Percentiles rank a stretch among this genome's conserved stretches.
These are phyloP conservation scores for Karalla daura DNA, from an alignment of 2,797 vertebrate species.

Conservation along the genomic window DNA sequence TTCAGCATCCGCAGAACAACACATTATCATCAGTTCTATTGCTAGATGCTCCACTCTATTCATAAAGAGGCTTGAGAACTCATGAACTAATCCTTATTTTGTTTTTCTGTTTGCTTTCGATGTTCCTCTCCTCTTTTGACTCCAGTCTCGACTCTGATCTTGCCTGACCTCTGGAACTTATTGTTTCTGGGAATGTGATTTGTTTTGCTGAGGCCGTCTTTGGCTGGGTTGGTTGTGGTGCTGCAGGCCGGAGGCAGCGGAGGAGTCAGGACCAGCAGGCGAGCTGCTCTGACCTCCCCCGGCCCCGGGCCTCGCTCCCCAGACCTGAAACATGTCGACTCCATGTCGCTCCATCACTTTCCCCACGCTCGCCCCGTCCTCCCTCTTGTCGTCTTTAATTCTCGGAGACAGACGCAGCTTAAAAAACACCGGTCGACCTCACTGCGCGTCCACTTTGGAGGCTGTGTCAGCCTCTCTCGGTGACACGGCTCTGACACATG, in stretches of 20 bases:
- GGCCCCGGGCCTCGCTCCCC: slow-evolving; percentile 3
- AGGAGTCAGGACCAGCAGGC: not conserved
- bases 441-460: slow-evolving; percentile 9
- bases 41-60: too few species aligned
- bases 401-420: not conserved
- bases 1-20: too few species aligned
- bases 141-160: not conserved
- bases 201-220: not conserved
- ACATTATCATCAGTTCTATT: too few species aligned
- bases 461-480: slow-evolving; percentile 6
- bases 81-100: not conserved
- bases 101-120: not conserved
- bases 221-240: not conserved
- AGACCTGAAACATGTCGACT: not conserved
- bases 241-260: too few species aligned
- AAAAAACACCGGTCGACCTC: slow-evolving; percentile 15
- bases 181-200: not conserved
- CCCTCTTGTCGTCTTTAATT: not conserved
- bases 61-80: too few species aligned
- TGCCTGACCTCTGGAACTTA: not conserved
- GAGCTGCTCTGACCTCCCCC: not conserved
- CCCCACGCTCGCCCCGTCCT: not conserved
- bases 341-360: not conserved
- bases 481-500: slow-evolving; percentile 1
- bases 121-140: not conserved